Evolutionary conservation across 2,113 vertebrate genomes (phyloP).

Genomic region (Beaufortia kweichowensis): DNA sequence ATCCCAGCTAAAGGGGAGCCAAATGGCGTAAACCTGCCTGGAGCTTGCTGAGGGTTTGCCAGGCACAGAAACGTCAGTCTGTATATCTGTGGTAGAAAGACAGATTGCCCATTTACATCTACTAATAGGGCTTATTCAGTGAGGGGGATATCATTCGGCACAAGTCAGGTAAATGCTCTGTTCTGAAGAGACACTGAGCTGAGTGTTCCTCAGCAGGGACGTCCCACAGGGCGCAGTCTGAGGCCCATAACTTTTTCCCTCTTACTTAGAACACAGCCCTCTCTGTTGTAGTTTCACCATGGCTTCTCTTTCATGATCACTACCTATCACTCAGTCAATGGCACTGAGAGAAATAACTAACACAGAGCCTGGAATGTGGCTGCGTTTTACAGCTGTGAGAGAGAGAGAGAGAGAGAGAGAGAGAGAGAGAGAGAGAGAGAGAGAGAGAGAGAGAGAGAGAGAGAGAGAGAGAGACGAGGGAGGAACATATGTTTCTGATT

Average conservation of each 20-base stretch:
- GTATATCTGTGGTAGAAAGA: slow-evolving; percentile 50
- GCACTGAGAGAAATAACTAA: slow-evolving; percentile 1
- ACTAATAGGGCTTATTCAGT: slow-evolving; percentile 24
- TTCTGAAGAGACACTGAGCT: slow-evolving; percentile 31
- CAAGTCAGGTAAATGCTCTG: slow-evolving; percentile 20
- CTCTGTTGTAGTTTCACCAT: slow-evolving; percentile 6
- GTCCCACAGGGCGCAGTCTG: slow-evolving; percentile 23
- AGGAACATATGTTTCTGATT: slow-evolving; percentile 39
- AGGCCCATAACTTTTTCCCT: background rate
- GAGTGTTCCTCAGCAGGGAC: slow-evolving; percentile 37
- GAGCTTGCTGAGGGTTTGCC: background rate
- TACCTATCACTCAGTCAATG: slow-evolving; percentile 8
- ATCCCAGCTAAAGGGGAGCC: background rate
- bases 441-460: background rate
- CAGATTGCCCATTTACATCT: slow-evolving; percentile 31
- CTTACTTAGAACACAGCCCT: slow-evolving; percentile 30
- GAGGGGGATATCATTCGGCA: slow-evolving; percentile 25
- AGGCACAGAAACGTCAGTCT: slow-evolving; percentile 20
- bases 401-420: background rate
- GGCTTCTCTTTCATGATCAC: slow-evolving; percentile 23
- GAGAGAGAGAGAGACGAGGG: background rate
- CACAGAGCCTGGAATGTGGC: background rate
- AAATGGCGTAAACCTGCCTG: background rate
- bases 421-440: background rate
- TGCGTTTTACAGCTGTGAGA: slow-evolving; percentile 4